phyloP scores from a whole-genome alignment of 2,888 invertebrate species.

The Elysia crispata region DNA sequence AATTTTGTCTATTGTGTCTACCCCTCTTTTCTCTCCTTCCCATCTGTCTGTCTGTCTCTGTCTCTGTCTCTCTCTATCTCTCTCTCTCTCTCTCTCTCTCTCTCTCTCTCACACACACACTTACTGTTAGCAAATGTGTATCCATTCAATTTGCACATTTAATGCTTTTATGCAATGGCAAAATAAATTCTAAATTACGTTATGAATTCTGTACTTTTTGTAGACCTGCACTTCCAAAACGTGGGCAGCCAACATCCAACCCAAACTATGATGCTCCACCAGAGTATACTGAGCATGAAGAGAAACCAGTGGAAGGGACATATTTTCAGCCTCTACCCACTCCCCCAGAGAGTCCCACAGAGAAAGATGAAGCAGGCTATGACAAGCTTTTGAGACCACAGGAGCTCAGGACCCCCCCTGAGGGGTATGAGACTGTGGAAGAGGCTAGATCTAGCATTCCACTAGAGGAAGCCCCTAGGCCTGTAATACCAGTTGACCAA shows the following conservation, averaged over 20 bases:
- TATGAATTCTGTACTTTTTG: background rate
- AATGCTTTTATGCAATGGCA: background rate
- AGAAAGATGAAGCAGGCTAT: constrained; percentile 30
- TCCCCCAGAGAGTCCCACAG: background rate
- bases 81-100: constrained; percentile 2
- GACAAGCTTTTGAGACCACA: constrained; percentile 7
- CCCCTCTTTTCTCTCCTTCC: background rate
- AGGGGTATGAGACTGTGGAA: constrained; percentile 30
- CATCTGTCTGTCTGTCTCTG: constrained; percentile 15
- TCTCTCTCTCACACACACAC: background rate
- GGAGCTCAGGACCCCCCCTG: background rate
- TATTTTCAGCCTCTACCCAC: constrained; percentile 28
- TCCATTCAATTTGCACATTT: background rate
- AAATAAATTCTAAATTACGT: background rate
- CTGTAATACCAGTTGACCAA: background rate
- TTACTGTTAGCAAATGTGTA: background rate
- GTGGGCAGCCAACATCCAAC: constrained; percentile 13
- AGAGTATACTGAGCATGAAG: constrained; percentile 24
- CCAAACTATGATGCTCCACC: constrained; percentile 41
- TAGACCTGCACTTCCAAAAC: constrained; percentile 30
- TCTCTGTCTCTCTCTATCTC: constrained; percentile 24
- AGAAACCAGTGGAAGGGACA: background rate
- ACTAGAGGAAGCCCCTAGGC: background rate
- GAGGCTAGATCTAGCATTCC: background rate
- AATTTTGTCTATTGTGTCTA: background rate